phyloP scores from a whole-genome alignment of 2,888 invertebrate genomes.

The Subacronicta megacephala region DNA sequence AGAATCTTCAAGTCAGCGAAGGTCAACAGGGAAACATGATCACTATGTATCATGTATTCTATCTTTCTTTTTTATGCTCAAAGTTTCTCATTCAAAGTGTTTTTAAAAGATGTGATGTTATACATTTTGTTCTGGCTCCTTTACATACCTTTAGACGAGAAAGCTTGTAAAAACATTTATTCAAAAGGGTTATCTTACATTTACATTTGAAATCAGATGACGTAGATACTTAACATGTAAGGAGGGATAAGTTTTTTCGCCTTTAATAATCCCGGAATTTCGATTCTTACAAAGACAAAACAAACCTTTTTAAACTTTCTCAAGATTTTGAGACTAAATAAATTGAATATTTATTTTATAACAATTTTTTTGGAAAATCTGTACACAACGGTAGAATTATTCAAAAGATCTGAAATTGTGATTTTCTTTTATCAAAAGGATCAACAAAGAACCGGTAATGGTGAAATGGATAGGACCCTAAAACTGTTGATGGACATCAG shows the following conservation, averaged over 20 bases:
- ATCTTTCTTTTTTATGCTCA: no score
- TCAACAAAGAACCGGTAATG: constrained; percentile 8
- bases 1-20: no score
- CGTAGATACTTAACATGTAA: neutral
- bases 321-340: constrained; percentile 12
- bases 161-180: neutral
- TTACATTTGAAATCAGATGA: constrained; percentile 23
- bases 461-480: constrained; percentile 17
- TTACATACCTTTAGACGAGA: no score
- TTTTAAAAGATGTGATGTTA: no score
- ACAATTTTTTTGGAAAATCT: constrained; percentile 16
- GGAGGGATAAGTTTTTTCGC: constrained; percentile 6
- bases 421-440: constrained; percentile 7
- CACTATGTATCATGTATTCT: no score
- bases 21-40: no score
- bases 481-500: constrained; percentile 35
- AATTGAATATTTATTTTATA: constrained; percentile 15
- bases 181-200: constrained; percentile 15
- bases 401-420: neutral
- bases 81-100: no score
- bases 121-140: no score
- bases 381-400: constrained; percentile 15
- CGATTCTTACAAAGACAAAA: constrained; percentile 8
- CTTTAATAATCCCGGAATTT: constrained; percentile 2
- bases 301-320: constrained; percentile 22